Evolutionary conservation across 2,888 invertebrate genomes (phyloP).

Genomic region (Lithophane semibrunnea): DNA sequence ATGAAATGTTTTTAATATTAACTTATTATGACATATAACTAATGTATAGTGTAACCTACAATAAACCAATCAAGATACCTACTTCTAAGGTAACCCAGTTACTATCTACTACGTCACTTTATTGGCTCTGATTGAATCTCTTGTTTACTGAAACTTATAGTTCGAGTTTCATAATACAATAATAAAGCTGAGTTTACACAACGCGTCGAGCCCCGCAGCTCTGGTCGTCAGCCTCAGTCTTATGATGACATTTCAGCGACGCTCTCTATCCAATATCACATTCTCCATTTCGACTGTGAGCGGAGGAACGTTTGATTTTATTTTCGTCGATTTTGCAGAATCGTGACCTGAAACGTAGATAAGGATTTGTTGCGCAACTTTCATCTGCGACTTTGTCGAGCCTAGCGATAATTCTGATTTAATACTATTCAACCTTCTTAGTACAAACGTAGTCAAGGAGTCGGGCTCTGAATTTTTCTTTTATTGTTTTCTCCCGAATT

Average conservation of each 20-base stretch:
- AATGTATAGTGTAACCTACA: background rate
- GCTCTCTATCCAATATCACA: conserved; percentile 81
- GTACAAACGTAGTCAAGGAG: conserved; percentile 34
- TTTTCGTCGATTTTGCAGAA: conserved; percentile 85
- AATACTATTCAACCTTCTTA: conserved; percentile 63
- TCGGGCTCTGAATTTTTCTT: conserved; percentile 19
- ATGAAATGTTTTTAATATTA: background rate
- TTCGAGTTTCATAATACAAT: conserved; percentile 21
- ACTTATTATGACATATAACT: background rate
- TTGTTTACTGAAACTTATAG: conserved; percentile 25
- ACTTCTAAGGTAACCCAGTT: background rate
- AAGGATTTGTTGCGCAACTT: conserved; percentile 82
- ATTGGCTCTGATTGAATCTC: background rate
- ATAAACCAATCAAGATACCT: background rate
- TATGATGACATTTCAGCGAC: conserved; percentile 78
- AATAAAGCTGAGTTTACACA: conserved; percentile 22
- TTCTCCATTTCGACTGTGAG: conserved; percentile 80
- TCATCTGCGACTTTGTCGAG: conserved; percentile 77
- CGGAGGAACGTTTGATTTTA: conserved; percentile 84
- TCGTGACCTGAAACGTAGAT: conserved; percentile 84
- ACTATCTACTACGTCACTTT: background rate
- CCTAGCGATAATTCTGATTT: conserved; percentile 72
- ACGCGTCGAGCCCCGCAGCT: conserved; percentile 26
- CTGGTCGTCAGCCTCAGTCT: conserved; percentile 68
- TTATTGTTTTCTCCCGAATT: conserved; percentile 22